These are phyloP conservation scores for Reticulitermes speratus DNA, from an alignment of 1,140 invertebrate species.

Conservation along the genomic window DNA sequence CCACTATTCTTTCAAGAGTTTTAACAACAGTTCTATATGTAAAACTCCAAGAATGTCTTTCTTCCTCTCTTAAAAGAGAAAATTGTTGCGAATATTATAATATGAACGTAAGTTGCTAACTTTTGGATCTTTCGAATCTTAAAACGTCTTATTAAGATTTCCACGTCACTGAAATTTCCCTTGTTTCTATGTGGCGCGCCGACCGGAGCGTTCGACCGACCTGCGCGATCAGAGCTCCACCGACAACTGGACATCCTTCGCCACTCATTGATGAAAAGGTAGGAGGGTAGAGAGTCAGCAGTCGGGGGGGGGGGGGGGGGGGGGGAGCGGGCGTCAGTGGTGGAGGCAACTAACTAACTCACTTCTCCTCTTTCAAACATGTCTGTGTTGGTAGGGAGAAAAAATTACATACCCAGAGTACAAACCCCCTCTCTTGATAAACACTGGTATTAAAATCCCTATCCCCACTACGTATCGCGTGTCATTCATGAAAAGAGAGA, in stretches of 20 bases:
- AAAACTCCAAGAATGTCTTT: too few species aligned
- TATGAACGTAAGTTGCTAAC: too few species aligned
- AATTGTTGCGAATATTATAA: too few species aligned
- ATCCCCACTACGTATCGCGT: neutral
- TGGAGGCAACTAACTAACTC: neutral
- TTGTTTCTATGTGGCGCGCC: too few species aligned
- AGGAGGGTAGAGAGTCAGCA: neutral
- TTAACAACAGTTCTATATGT: too few species aligned
- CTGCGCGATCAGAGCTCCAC: neutral
- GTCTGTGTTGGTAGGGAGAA: neutral
- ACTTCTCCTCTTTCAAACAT: slow-evolving; percentile 4
- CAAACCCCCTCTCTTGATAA: neutral
- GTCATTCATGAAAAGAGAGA: neutral
- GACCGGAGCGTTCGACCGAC: neutral
- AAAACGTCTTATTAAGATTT: too few species aligned
- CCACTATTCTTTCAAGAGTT: too few species aligned
- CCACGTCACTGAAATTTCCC: too few species aligned
- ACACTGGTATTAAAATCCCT: neutral
- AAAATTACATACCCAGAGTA: neutral
- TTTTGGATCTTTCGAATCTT: too few species aligned
- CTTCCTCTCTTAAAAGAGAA: too few species aligned
- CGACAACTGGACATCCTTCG: neutral
- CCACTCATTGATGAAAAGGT: neutral
- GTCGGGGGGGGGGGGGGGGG: neutral
- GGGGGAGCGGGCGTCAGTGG: neutral